Conservation (phyloP, 2,888 invertebrate genomes). For the Griposia aprilina region DNA sequence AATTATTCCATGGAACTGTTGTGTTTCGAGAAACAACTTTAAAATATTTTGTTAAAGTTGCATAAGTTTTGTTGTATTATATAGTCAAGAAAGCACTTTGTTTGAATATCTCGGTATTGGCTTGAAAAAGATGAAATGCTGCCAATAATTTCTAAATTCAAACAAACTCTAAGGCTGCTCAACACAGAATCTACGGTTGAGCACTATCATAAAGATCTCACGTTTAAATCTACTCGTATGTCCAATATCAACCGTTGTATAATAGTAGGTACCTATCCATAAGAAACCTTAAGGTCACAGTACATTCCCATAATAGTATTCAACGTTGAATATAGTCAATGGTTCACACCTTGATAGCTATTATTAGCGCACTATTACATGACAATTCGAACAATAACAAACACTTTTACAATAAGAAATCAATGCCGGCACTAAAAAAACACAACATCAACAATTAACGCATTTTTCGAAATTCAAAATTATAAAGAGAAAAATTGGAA, state of each 20-base stretch:
- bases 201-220: background rate
- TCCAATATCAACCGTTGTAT: slow-evolving; percentile 20
- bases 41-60: slow-evolving; percentile 14
- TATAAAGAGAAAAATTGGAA: background rate
- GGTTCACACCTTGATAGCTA: slow-evolving; percentile 37
- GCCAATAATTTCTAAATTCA: background rate
- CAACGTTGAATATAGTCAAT: slow-evolving; percentile 40
- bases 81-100: background rate
- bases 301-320: slow-evolving; percentile 35
- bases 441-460: slow-evolving; percentile 1
- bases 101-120: background rate
- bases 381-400: slow-evolving; percentile 38
- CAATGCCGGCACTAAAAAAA: slow-evolving; percentile 10
- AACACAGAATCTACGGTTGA: background rate
- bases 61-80: background rate
- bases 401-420: slow-evolving; percentile 44
- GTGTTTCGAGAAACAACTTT: background rate
- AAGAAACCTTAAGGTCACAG: slow-evolving; percentile 49
- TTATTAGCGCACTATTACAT: slow-evolving; percentile 48
- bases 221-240: slow-evolving; percentile 4
- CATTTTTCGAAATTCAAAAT: background rate
- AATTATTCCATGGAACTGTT: slow-evolving; percentile 27
- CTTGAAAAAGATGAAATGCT: background rate
- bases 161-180: background rate
- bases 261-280: slow-evolving; percentile 2